Conservation (phyloP, 1,140 invertebrate genomes). For the Drosophila tropicalis region DNA sequence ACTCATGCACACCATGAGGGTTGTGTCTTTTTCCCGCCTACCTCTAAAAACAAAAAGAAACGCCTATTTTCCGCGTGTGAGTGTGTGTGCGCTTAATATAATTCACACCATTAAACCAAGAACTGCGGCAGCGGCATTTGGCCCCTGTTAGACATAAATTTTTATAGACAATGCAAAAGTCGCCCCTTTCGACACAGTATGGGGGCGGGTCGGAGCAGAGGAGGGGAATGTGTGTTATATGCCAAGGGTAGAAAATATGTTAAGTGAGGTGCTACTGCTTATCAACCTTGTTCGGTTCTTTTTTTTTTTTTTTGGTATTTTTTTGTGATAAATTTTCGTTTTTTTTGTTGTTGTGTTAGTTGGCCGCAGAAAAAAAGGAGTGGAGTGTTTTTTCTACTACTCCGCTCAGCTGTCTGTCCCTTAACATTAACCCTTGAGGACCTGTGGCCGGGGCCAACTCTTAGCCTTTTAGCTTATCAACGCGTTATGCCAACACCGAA, state of each 20-base stretch:
- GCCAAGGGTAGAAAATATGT: constrained; percentile 57
- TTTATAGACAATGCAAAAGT: constrained; percentile 70
- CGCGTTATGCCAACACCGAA: constrained; percentile 64
- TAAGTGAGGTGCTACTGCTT: constrained; percentile 64
- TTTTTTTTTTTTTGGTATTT: constrained; percentile 15
- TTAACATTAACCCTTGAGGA: constrained; percentile 48
- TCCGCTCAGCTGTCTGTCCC: constrained; percentile 22
- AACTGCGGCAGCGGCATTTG: constrained; percentile 67
- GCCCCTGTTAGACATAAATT: constrained; percentile 72
- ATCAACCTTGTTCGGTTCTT: constrained; percentile 62
- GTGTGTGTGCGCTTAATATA: constrained; percentile 70
- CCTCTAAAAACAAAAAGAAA: constrained; percentile 14
- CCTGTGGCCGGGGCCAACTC: constrained; percentile 41
- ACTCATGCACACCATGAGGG: constrained; percentile 16
- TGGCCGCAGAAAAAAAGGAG: constrained; percentile 8
- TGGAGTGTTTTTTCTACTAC: constrained; percentile 10
- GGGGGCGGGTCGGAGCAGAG: neutral
- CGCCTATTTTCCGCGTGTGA: constrained; percentile 20
- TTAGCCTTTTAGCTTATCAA: constrained; percentile 72
- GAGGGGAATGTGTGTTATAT: neutral
- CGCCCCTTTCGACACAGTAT: constrained; percentile 40
- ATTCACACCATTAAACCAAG: constrained; percentile 80
- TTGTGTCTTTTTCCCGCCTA: constrained; percentile 24
- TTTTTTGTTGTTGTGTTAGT: constrained; percentile 51
- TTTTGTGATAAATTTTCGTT: constrained; percentile 53